Evolutionary conservation across 1,140 invertebrate genomes (phyloP).

Genomic region (Forficula auricularia): DNA sequence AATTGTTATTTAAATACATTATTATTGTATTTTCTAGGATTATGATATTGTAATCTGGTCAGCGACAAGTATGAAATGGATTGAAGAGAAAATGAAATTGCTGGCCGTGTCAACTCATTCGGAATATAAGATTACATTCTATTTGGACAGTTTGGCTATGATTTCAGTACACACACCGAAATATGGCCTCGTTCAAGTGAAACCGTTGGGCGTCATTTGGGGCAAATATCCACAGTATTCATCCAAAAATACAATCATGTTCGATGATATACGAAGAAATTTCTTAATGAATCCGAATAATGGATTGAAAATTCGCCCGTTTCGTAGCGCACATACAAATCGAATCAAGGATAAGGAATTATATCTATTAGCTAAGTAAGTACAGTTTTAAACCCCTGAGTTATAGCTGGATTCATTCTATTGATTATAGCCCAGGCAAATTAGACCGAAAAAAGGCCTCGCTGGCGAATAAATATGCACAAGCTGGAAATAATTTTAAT

Average conservation of each 20-base stretch:
- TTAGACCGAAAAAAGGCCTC: too few species aligned
- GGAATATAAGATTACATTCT: constrained; percentile 84
- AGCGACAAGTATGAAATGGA: constrained; percentile 96
- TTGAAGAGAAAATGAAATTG: constrained; percentile 91
- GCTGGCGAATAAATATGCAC: too few species aligned
- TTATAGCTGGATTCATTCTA: too few species aligned
- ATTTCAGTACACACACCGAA: constrained; percentile 79
- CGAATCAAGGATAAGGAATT: constrained; percentile 70
- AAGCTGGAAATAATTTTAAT: too few species aligned
- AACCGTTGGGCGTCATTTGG: constrained; percentile 93
- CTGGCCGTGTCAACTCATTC: constrained; percentile 66
- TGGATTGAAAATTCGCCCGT: constrained; percentile 77
- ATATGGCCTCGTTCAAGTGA: constrained; percentile 82
- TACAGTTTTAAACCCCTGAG: too few species aligned
- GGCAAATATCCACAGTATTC: constrained; percentile 72
- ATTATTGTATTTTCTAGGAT: constrained; percentile 24
- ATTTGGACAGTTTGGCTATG: constrained; percentile 82
- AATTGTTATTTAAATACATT: background rate
- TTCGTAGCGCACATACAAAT: constrained; percentile 77
- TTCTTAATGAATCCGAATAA: constrained; percentile 96
- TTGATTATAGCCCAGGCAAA: too few species aligned
- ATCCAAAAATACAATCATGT: constrained; percentile 91
- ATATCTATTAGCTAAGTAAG: constrained; percentile 49
- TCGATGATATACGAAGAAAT: constrained; percentile 91
- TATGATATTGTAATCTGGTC: constrained; percentile 87